Percentiles rank a stretch among this genome's conserved stretches.
Conservation (phyloP, 2,888 invertebrate species). For the Idaea biselata region DNA sequence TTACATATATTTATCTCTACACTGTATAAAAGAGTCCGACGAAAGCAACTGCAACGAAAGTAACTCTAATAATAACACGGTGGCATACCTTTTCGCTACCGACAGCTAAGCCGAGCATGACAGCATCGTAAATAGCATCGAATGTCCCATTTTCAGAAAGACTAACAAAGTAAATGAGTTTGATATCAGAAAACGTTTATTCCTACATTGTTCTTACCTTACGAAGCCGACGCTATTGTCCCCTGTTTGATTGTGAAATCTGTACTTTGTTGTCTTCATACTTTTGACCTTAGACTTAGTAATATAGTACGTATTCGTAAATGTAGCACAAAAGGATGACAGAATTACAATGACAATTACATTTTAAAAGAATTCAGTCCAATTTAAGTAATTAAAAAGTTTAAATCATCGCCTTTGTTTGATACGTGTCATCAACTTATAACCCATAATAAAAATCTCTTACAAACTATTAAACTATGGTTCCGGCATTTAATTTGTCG, state of each 20-base stretch:
- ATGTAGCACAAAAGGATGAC: neutral
- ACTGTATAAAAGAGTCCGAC: neutral
- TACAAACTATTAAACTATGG: neutral
- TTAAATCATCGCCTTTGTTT: neutral
- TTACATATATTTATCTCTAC: neutral
- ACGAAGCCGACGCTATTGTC: neutral
- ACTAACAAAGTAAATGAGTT: neutral
- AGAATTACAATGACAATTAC: neutral
- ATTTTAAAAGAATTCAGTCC: neutral
- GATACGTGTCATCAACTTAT: neutral
- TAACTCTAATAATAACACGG: conserved; percentile 5
- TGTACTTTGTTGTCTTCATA: neutral
- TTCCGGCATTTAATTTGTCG: neutral
- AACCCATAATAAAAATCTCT: neutral
- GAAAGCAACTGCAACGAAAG: conserved; percentile 6
- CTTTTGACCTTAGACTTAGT: neutral
- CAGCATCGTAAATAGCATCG: conserved; percentile 6
- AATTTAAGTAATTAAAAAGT: neutral
- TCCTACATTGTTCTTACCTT: conserved; percentile 10
- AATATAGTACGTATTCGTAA: neutral
- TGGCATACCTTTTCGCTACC: conserved; percentile 5
- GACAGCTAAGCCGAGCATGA: conserved; percentile 10
- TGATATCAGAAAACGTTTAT: conserved; percentile 8
- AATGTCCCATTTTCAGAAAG: conserved; percentile 13
- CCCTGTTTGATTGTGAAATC: neutral